Evolutionary conservation across 2,888 invertebrate species (phyloP).

Genomic region (Smittia sp.): DNA sequence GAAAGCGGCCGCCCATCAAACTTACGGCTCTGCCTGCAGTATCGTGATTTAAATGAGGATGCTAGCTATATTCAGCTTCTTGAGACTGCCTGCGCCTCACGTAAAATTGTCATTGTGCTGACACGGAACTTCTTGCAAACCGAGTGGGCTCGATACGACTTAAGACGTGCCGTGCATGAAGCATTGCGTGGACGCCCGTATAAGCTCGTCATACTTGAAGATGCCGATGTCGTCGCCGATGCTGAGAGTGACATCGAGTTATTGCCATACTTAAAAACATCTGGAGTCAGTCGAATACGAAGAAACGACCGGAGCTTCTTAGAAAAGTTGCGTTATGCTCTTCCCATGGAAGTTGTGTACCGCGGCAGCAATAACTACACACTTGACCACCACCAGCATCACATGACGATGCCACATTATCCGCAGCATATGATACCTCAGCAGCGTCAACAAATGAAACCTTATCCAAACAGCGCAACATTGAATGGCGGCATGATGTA

Average conservation of each 20-base stretch:
- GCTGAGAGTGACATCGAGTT: constrained; percentile 85
- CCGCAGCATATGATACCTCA: constrained; percentile 49
- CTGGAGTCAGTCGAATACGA: constrained; percentile 68
- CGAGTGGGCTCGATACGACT: constrained; percentile 90
- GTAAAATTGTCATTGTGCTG: constrained; percentile 80
- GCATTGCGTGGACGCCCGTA: constrained; percentile 80
- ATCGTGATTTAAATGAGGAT: constrained; percentile 78
- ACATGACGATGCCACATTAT: constrained; percentile 46
- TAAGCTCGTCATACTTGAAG: constrained; percentile 85
- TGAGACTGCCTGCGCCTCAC: constrained; percentile 83
- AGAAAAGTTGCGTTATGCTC: constrained; percentile 85
- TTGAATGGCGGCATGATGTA: constrained; percentile 43
- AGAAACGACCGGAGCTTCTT: constrained; percentile 91
- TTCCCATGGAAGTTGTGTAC: constrained; percentile 75
- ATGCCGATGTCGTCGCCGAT: constrained; percentile 77
- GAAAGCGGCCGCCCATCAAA: constrained; percentile 72
- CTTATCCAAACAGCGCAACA: constrained; percentile 45
- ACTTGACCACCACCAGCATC: constrained; percentile 58
- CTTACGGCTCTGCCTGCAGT: constrained; percentile 82
- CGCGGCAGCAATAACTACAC: constrained; percentile 81
- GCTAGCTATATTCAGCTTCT: constrained; percentile 61
- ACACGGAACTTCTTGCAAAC: constrained; percentile 89
- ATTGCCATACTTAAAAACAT: constrained; percentile 82
- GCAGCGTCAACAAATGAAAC: constrained; percentile 48
- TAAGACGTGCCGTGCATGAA: constrained; percentile 86